phyloP scores from a whole-genome alignment of 1,140 invertebrate genomes.

The Oppia nitens region DNA sequence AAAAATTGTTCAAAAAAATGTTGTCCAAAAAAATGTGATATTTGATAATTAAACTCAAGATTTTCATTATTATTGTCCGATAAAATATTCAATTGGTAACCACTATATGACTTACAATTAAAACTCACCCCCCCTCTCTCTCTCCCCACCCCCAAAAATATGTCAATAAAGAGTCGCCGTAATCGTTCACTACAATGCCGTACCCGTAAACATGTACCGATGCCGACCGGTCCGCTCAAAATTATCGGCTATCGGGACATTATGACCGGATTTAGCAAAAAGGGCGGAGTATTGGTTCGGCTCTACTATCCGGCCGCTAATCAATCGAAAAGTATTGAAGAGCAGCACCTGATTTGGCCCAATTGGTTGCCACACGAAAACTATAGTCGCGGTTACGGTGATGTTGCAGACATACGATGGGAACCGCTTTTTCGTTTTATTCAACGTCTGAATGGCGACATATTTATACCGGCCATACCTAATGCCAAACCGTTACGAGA shows the following conservation, averaged over 20 bases:
- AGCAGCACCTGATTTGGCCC: conserved; percentile 33
- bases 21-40: no score
- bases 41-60: no score
- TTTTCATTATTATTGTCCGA: no score
- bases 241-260: conserved; percentile 21
- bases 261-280: conserved; percentile 20
- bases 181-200: conserved; percentile 5
- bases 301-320: conserved; percentile 21
- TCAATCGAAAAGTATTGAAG: conserved; percentile 22
- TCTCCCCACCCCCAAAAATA: no score
- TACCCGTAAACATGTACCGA: conserved; percentile 16
- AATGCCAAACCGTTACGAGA: conserved; percentile 27
- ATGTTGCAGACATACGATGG: conserved; percentile 32
- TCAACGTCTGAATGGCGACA: conserved; percentile 34
- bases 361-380: conserved; percentile 39
- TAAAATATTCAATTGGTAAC: no score
- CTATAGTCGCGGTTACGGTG: conserved; percentile 37
- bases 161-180: not conserved
- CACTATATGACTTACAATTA: no score
- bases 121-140: no score
- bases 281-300: conserved; percentile 19
- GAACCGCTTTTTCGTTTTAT: conserved; percentile 32
- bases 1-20: no score
- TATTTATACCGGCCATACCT: conserved; percentile 38
- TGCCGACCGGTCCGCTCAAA: conserved; percentile 19